phyloP scores from a whole-genome alignment of 2,888 invertebrate species.

The Hydroisotoma schaefferi region DNA sequence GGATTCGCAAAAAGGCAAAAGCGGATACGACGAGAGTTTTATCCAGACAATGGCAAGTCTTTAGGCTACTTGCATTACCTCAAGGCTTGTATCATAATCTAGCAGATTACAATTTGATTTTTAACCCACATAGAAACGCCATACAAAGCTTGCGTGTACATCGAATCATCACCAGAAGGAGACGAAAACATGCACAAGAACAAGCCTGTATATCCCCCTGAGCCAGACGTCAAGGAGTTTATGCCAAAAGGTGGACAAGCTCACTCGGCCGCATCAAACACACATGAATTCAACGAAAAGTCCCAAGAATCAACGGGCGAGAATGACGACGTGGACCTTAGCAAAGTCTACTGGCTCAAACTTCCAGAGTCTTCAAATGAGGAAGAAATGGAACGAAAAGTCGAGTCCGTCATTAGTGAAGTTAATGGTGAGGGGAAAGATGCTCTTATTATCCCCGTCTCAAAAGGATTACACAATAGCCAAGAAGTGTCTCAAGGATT shows the following conservation, averaged over 20 bases:
- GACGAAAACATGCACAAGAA: not conserved
- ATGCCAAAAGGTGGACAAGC: not conserved
- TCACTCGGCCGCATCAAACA: not conserved
- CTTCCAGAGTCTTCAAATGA: slow-evolving; percentile 16
- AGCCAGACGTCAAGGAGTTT: not conserved
- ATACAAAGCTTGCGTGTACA: slow-evolving; percentile 38
- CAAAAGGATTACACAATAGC: slow-evolving; percentile 11
- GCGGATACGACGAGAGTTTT: slow-evolving; percentile 11
- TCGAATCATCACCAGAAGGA: slow-evolving; percentile 14
- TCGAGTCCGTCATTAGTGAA: slow-evolving; percentile 20
- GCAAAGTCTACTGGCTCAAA: slow-evolving; percentile 38
- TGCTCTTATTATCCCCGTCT: slow-evolving; percentile 35
- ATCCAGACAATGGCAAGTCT: slow-evolving; percentile 4
- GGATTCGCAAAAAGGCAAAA: not conserved
- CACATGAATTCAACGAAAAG: not conserved
- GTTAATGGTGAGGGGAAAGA: slow-evolving; percentile 25
- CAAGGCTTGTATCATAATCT: not conserved
- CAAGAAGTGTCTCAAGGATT: slow-evolving; percentile 29
- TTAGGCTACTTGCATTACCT: not conserved
- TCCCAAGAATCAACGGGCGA: not conserved
- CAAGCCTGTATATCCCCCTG: not conserved
- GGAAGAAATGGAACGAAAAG: slow-evolving; percentile 18
- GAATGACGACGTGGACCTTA: slow-evolving; percentile 28
- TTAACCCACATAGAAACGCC: slow-evolving; percentile 8
- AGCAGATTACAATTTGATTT: not conserved